phyloP scores from a whole-genome alignment of 92 coral and sea anemone species.

The Parazoanthus atlanticus region DNA sequence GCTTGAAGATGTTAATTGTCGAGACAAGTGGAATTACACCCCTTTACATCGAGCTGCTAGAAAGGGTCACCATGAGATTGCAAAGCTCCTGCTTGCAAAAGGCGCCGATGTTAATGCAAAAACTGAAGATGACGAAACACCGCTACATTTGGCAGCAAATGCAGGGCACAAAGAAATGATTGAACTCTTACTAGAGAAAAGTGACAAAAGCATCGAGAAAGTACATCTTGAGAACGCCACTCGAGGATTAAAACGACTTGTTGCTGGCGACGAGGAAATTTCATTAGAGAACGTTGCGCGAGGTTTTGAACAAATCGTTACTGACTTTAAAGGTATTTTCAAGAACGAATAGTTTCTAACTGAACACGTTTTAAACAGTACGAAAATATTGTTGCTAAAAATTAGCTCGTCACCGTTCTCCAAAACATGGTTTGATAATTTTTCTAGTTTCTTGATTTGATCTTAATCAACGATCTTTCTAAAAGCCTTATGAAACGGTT shows the following conservation, averaged over 20 bases:
- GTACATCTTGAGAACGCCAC: neutral
- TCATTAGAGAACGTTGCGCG: too few relatives aligned
- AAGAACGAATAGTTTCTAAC: too few relatives aligned
- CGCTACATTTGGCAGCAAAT: slow-evolving; percentile 19
- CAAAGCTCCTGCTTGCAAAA: neutral
- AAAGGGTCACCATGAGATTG: neutral
- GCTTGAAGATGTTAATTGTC: neutral
- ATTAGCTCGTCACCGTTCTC: too few relatives aligned
- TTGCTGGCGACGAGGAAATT: too few relatives aligned
- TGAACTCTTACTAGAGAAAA: neutral
- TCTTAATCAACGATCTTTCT: too few relatives aligned
- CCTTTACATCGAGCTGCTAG: slow-evolving; percentile 8
- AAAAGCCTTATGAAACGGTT: too few relatives aligned
- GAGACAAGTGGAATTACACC: slow-evolving; percentile 11
- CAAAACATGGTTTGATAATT: neutral
- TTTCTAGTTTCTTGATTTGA: neutral
- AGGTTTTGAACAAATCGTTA: too few relatives aligned
- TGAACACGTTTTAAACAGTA: too few relatives aligned
- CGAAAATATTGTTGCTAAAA: too few relatives aligned
- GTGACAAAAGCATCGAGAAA: neutral
- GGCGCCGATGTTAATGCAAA: slow-evolving; percentile 14
- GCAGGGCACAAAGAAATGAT: neutral
- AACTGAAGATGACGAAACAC: neutral
- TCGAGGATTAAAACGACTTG: too few relatives aligned
- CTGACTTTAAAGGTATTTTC: too few relatives aligned